Percentiles rank a stretch among this genome's conserved stretches.
Evolutionary conservation across 2,113 vertebrate genomes (phyloP).

Genomic region (Alligator sinensis): DNA sequence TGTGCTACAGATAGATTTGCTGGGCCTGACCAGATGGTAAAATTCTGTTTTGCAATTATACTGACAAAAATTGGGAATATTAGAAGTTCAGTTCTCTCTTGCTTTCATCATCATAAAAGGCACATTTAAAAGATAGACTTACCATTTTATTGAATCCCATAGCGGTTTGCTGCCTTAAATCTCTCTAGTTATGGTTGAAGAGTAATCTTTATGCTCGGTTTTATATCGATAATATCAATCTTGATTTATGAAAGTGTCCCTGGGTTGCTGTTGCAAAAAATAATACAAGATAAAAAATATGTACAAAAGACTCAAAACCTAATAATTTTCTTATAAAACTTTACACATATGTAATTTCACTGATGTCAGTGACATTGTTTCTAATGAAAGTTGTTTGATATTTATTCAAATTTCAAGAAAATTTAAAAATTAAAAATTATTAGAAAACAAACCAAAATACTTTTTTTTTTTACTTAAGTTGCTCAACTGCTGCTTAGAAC

Average conservation of each 20-base stretch:
- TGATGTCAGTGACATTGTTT: neutral
- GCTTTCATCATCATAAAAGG: neutral
- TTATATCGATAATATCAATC: neutral
- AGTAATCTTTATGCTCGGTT: neutral
- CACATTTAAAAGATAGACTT: neutral
- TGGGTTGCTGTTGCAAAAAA: too few species aligned
- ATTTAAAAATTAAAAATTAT: neutral
- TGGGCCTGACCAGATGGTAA: conserved; percentile 27
- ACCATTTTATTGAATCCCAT: neutral
- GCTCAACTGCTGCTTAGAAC: neutral
- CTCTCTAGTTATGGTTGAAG: neutral
- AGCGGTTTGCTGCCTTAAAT: neutral
- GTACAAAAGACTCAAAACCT: neutral
- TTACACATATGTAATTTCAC: neutral
- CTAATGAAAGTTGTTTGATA: too few species aligned
- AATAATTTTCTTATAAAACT: neutral
- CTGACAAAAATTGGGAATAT: neutral
- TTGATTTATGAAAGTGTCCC: too few species aligned
- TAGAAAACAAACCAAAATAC: neutral
- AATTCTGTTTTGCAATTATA: neutral
- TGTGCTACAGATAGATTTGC: conserved; percentile 12
- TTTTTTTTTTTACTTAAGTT: neutral
- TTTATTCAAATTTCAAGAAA: neutral
- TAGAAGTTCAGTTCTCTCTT: neutral
- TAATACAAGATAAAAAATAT: too few species aligned